Percentiles rank a stretch among this genome's conserved stretches.
Evolutionary conservation across 1,140 invertebrate genomes (phyloP).

Genomic region (Hycleus phaleratus): DNA sequence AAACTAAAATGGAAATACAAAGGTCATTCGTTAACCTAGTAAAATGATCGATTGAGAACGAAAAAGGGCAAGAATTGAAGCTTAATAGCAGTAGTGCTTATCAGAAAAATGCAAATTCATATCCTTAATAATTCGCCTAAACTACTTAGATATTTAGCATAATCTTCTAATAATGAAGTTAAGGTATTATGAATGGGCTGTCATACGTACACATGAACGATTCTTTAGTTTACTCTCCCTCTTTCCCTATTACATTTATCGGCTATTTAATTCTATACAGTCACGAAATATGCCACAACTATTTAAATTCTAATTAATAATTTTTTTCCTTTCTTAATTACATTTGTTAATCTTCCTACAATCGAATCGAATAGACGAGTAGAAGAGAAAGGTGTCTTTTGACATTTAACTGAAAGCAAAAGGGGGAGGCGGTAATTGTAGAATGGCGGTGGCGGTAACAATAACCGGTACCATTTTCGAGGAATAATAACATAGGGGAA

Average conservation of each 20-base stretch:
- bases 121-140: constrained; percentile 23
- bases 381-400: no score
- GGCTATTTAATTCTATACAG: constrained; percentile 25
- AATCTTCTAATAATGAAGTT: constrained; percentile 35
- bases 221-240: constrained; percentile 1
- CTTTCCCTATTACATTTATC: constrained; percentile 15
- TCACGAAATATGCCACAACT: constrained; percentile 30
- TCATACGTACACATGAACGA: constrained; percentile 25
- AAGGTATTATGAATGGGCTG: constrained; percentile 33
- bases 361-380: no score
- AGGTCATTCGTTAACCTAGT: constrained; percentile 3
- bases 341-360: not conserved
- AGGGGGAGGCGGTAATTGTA: no score
- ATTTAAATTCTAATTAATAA: constrained; percentile 28
- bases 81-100: constrained; percentile 26
- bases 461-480: no score
- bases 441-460: no score
- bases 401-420: no score
- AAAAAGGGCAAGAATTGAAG: constrained; percentile 14
- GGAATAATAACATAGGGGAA: no score
- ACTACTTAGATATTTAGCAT: constrained; percentile 21
- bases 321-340: constrained; percentile 4
- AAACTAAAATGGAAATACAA: no score
- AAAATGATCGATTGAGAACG: constrained; percentile 22
- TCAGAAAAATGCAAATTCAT: constrained; percentile 29